Conservation (phyloP, 2,113 vertebrate species). For the Centrocercus urophasianus region DNA sequence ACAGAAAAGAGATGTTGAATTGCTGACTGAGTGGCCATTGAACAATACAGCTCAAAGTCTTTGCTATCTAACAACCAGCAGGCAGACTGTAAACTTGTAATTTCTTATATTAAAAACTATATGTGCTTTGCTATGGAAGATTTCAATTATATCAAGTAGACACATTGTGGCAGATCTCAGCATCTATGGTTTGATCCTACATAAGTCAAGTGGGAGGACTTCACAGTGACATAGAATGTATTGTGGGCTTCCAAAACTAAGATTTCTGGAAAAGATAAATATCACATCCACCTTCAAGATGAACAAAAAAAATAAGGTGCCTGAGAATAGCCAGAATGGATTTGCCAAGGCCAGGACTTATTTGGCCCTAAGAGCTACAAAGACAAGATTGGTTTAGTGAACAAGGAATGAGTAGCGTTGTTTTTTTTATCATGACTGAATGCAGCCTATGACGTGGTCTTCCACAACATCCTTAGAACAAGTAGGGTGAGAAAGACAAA, state of each 20-base stretch:
- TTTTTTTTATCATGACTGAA: not conserved
- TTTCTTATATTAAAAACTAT: not conserved
- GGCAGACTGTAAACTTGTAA: not conserved
- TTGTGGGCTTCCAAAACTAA: not conserved
- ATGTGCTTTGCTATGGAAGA: not conserved
- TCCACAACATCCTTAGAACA: rapidly evolving
- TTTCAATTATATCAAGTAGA: not conserved
- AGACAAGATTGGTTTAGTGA: not conserved
- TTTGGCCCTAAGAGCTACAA: not conserved
- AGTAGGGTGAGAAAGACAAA: not conserved
- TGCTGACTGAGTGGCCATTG: not conserved
- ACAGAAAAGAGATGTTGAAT: not conserved
- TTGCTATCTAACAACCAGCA: not conserved
- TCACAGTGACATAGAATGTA: not conserved
- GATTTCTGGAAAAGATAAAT: not conserved
- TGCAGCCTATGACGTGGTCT: not conserved
- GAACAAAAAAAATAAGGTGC: not conserved
- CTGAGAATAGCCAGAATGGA: not conserved
- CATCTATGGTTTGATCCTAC: not conserved
- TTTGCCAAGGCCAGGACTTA: not conserved
- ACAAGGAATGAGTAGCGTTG: not conserved
- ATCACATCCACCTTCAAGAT: not conserved
- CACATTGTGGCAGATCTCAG: not conserved
- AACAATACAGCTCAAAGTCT: not conserved
- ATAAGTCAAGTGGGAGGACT: not conserved